Base-by-base conservation (phyloP, 2,888 invertebrate species). In the Hyposoter dolosus region DNA sequence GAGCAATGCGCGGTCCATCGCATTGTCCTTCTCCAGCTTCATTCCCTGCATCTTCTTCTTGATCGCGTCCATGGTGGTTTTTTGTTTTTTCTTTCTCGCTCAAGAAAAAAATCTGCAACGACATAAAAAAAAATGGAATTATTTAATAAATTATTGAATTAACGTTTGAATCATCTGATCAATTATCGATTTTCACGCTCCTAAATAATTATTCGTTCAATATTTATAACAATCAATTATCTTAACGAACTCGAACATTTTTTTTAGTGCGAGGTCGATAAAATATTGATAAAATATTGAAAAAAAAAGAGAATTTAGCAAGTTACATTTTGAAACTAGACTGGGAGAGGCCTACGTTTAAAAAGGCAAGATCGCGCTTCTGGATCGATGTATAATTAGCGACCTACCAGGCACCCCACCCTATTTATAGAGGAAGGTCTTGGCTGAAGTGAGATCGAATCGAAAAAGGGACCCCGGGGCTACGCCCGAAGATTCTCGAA, bases 1-100 rank as follows among this genome's bases (percentile, higher is more conserved):
- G 95, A 97, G 98, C 96, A 97, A 98, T 91, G 99, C 99, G 95
- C 98, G 97, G 95, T 99, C 99, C 96, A 98, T 97, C 95, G 99
- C 99, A 95, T 99, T 99, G 96, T 99, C 99, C 97, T 99, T 99
- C 97, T 99, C 99, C 97, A 99, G 97, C 98, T 99, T 99, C 99
- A 99, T 99, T 96, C 99, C 99, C 97, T 99, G 99, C 99, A 99
- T 99, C 97, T 99, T 99, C 98, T 99, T 99, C 97, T 99, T 99
- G 97, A 99, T 99, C 96, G 99, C 99, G 97, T 99, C 99, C 99
- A 99, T 99, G 96, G 95, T 96, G 96, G 95, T 95, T 95, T 95
- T 96, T 95, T 95, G 93, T 95, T 95, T 95, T 88, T 93, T 35
- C 92, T 89, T 88, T 89, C 85, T 90, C 69, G 83, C 88, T 76